Percentiles rank a stretch among this genome's conserved stretches.
Conservation (phyloP, 2,888 invertebrate genomes). For the Cerastis leucographa region DNA sequence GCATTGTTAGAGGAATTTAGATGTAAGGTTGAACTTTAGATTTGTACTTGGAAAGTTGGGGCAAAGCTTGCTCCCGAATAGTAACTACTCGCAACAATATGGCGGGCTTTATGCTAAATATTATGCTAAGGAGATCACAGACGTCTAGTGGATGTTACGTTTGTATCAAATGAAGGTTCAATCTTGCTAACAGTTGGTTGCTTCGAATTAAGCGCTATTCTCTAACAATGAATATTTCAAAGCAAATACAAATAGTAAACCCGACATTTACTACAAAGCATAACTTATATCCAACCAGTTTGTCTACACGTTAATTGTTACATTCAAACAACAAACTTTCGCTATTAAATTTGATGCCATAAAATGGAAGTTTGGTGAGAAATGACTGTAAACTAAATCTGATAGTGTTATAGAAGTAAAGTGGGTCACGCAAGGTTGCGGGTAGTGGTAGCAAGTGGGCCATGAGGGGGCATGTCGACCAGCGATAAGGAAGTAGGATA, state of each 20-base stretch:
- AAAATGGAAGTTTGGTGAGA: slow-evolving; percentile 76
- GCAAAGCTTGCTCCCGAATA: slow-evolving; percentile 39
- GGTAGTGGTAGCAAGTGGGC: slow-evolving; percentile 61
- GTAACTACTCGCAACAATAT: slow-evolving; percentile 26
- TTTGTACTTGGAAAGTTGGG: slow-evolving; percentile 38
- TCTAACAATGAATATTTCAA: slow-evolving; percentile 58
- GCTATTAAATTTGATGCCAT: slow-evolving; percentile 67
- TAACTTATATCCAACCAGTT: slow-evolving; percentile 55
- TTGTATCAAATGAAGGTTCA: slow-evolving; percentile 40
- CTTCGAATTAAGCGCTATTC: slow-evolving; percentile 8
- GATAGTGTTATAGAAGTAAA: slow-evolving; percentile 73
- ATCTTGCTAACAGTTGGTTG: slow-evolving; percentile 35
- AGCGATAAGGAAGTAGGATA: slow-evolving; percentile 83
- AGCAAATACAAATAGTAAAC: slow-evolving; percentile 37
- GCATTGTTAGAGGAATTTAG: slow-evolving; percentile 67
- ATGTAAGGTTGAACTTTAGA: slow-evolving; percentile 51
- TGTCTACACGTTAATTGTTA: slow-evolving; percentile 78
- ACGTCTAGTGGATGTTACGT: slow-evolving; percentile 28
- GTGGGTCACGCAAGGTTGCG: slow-evolving; percentile 80
- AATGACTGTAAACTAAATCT: slow-evolving; percentile 78
- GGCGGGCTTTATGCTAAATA: slow-evolving; percentile 38
- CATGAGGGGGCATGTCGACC: slow-evolving; percentile 68
- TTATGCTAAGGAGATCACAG: slow-evolving; percentile 52
- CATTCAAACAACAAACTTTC: slow-evolving; percentile 81
- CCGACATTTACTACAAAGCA: slow-evolving; percentile 46